Evolutionary conservation across 2,888 invertebrate genomes (phyloP), one percentile per base, ranked within the genome.

Genomic region (Nezara viridula): DNA sequence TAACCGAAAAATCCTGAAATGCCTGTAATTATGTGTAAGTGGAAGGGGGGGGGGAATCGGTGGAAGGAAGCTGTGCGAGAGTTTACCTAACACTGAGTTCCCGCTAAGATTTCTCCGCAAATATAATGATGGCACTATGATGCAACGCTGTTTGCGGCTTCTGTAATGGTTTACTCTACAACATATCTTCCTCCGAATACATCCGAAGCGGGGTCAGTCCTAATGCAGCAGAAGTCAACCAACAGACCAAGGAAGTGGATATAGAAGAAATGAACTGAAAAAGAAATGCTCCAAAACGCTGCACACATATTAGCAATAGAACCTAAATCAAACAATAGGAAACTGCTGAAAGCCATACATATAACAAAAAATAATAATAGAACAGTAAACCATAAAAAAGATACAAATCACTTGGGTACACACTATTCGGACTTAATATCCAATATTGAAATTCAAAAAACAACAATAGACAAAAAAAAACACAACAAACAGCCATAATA

Each of bases 41-140:
- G 37, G 19, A 21, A 7, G 66, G 7, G 37, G 37, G 37, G 32
- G 16, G 27, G 60, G n/a, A n/a, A 16, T 1, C 9, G 60, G 14
- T 60, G 66, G 32, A 73, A 73, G 66, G 66, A 73, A 73, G 66
- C 66, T 73, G 66, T 73, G 66, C 21, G 19, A 73, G 66, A 19
- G 32, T 73, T 73, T 73, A 73, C 66, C 66, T 73, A 73, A 73
- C 66, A 37, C 32, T 73, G 19, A 14, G 66, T 73, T 73, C 66
- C 21, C 66, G 32, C 32, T 19, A 37, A 37, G 32, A 37, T 73
- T 73, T 73, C 66, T 73, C 66, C 66, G 66, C 66, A 73, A 73
- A 73, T 73, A 73, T 73, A 73, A 73, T 73, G 66, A 73, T 73
- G 66, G 66, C 66, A 73, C 66, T 73, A 37, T 73, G 66, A 73